Evolutionary conservation across 1,140 invertebrate genomes (phyloP), one percentile per base, ranked within the genome.

Genomic region (Lamellibrachia luymesi): DNA sequence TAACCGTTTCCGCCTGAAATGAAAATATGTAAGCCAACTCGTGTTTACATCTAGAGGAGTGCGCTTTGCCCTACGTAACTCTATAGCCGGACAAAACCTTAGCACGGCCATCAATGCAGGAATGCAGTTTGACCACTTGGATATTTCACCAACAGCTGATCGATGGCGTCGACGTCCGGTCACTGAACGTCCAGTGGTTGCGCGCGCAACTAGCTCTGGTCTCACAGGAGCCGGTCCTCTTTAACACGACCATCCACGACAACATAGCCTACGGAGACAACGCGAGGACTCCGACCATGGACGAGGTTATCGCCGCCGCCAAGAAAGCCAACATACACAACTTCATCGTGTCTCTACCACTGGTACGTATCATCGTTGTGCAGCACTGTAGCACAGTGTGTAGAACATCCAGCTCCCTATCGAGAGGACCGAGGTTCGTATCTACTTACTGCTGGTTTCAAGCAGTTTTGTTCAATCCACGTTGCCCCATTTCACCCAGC

Each of bases 241-340:
- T 99, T 95, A 99, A 99, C 95, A 98, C 98, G 94, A 97, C 98
- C 6, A 98, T 99, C 91, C 97, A 97, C 94, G 99, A 98, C 95
- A 99, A 99, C 95, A 99, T 99, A 93, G 97, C 98, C 93, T 99
- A 99, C 96, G 98, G 98, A 22, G 97, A 97, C 95, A 97, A 98
- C 49, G 97, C 97, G 90, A 38, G 90, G 49, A 51, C 94, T 4
- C 64, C 94, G 49, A 56, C 93, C 17, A 93, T 92, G 91, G 93
- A 93, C 22, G 91, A 92, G 91, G 91, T 93, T 2, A 97, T 98
- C 0, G 97, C 97, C 93, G 98, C 98, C 4, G 98, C 98, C 0
- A 98, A 97, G 95, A 97, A 97, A 93, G 98, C 98, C 0, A 98
- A 98, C 95, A 98, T 98, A 52, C 98, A 98, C 94, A 97, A 97